Conservation (phyloP, 2,797 vertebrate species). For the Acanthornis magna region DNA sequence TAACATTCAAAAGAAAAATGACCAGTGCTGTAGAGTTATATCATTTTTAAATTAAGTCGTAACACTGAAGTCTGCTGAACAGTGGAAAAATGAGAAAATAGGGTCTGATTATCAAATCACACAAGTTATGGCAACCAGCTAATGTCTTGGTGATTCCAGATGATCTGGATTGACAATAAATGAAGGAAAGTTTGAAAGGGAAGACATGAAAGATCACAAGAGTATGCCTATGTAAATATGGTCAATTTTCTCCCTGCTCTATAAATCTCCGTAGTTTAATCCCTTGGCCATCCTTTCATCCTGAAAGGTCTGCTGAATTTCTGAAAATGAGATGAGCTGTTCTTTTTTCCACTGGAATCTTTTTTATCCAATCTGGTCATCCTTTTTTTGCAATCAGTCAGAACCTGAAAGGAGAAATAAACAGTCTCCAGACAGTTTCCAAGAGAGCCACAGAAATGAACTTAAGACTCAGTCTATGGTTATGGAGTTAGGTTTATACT, state of each 20-base stretch:
- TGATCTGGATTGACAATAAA: background rate
- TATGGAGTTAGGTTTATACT: background rate
- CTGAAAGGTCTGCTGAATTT: background rate
- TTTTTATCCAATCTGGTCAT: background rate
- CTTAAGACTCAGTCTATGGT: background rate
- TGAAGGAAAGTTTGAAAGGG: background rate
- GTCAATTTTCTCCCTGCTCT: background rate
- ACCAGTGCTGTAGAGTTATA: background rate
- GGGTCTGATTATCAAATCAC: background rate
- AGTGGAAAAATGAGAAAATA: background rate
- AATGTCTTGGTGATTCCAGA: background rate
- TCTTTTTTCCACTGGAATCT: background rate
- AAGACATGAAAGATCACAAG: background rate
- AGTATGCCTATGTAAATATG: background rate
- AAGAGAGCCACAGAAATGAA: background rate
- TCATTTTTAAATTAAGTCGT: background rate
- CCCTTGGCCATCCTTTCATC: background rate
- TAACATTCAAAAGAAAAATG: background rate
- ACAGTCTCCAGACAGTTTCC: background rate
- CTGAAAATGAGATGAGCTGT: background rate
- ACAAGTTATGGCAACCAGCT: background rate
- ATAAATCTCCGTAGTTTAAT: background rate
- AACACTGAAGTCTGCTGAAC: background rate
- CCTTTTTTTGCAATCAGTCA: background rate
- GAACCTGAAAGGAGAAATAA: background rate